phyloP scores from a whole-genome alignment of 1,140 invertebrate genomes.

The Atta texana region DNA sequence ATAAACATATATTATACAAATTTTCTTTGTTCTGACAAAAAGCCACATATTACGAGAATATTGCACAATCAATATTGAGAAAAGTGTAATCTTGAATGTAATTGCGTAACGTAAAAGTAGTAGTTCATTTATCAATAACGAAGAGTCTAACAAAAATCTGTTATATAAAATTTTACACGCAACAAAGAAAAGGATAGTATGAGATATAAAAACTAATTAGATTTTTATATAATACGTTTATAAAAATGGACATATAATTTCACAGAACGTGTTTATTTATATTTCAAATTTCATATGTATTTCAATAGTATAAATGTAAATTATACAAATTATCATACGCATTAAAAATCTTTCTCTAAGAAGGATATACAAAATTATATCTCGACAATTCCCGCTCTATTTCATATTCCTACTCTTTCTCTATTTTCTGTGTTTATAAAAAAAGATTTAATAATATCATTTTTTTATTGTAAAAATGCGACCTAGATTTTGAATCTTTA shows the following conservation, averaged over 20 bases:
- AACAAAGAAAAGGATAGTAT: neutral
- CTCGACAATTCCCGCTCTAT: neutral
- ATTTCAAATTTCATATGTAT: neutral
- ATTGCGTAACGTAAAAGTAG: neutral
- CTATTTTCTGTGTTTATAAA: neutral
- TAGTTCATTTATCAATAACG: conserved; percentile 4
- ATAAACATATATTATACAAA: neutral
- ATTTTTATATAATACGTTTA: neutral
- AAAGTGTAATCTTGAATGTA: neutral
- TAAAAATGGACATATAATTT: conserved; percentile 25
- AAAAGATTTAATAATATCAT: conserved; percentile 2
- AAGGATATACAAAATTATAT: neutral
- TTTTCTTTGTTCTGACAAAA: conserved; percentile 15
- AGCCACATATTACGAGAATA: neutral
- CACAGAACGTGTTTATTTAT: neutral
- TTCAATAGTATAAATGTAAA: neutral
- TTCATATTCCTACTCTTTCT: neutral
- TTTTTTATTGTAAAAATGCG: conserved; percentile 11
- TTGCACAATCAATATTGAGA: neutral
- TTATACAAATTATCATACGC: neutral
- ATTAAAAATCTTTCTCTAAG: neutral
- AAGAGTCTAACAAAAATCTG: conserved; percentile 11
- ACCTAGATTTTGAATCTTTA: conserved; percentile 20
- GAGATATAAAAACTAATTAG: conserved; percentile 2
- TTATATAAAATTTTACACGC: conserved; percentile 21